Evolutionary conservation across 2,888 invertebrate species (phyloP).

Genomic region (Limenitis camilla): DNA sequence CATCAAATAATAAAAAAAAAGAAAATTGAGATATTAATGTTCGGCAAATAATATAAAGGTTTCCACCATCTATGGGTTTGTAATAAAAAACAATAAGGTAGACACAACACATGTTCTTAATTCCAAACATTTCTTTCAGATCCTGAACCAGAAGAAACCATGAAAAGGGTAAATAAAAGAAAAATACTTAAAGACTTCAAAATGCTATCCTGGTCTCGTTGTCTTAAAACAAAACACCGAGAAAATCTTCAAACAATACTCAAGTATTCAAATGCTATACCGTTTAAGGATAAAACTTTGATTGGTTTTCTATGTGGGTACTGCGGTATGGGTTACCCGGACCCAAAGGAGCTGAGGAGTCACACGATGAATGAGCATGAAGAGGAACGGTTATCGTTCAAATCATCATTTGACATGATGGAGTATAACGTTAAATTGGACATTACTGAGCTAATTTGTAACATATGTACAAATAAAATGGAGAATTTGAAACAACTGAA

Average conservation of each 20-base stretch:
- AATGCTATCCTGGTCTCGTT: slow-evolving; percentile 35
- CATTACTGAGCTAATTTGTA: slow-evolving; percentile 40
- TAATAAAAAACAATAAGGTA: too few species aligned
- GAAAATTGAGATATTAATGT: too few species aligned
- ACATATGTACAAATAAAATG: slow-evolving; percentile 37
- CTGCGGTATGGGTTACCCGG: slow-evolving; percentile 45
- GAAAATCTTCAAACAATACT: slow-evolving; percentile 50
- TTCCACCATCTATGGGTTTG: too few species aligned
- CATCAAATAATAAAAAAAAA: too few species aligned
- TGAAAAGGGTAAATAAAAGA: too few species aligned
- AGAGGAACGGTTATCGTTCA: slow-evolving; percentile 41
- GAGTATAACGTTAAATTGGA: slow-evolving; percentile 51
- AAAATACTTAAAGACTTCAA: too few species aligned
- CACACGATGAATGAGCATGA: slow-evolving; percentile 39
- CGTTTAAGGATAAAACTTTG: slow-evolving; percentile 51
- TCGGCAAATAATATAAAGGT: too few species aligned
- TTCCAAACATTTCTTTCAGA: too few species aligned
- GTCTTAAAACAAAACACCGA: slow-evolving; percentile 44
- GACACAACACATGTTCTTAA: too few species aligned
- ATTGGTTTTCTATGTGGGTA: slow-evolving; percentile 54
- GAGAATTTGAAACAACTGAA: slow-evolving; percentile 38
- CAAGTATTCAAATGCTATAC: slow-evolving; percentile 49
- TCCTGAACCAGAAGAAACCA: too few species aligned
- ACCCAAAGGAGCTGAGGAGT: slow-evolving; percentile 42
- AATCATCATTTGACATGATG: slow-evolving; percentile 40